Evolutionary conservation across 2,888 invertebrate genomes (phyloP).

Genomic region (Drosophila testacea): DNA sequence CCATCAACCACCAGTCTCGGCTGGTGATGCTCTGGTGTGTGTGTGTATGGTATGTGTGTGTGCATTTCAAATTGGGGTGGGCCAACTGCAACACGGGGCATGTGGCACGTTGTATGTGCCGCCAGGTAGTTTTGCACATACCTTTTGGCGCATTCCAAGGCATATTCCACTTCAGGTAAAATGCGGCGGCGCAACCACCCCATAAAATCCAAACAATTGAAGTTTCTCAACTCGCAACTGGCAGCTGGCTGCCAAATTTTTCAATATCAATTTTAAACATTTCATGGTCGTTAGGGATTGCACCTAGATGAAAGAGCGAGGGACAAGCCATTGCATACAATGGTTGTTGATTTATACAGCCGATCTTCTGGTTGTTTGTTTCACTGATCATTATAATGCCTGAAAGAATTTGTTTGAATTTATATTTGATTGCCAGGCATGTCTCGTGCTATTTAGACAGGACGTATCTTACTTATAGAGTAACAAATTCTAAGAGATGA

Average conservation of each 20-base stretch:
- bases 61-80: constrained; percentile 64
- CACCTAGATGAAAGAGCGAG: constrained; percentile 60
- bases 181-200: constrained; percentile 73
- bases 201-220: constrained; percentile 25
- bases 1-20: constrained; percentile 39
- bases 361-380: constrained; percentile 53
- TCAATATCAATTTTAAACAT: constrained; percentile 47
- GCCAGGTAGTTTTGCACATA: constrained; percentile 82
- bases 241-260: constrained; percentile 30
- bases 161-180: constrained; percentile 72
- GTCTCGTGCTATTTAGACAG: constrained; percentile 46
- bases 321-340: constrained; percentile 29
- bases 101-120: constrained; percentile 30
- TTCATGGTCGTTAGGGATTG: constrained; percentile 69
- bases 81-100: constrained; percentile 46
- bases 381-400: constrained; percentile 50
- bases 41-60: neutral
- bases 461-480: constrained; percentile 34
- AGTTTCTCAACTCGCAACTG: constrained; percentile 53
- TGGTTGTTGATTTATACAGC: constrained; percentile 59
- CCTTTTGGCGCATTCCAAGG: constrained; percentile 79
- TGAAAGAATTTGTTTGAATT: constrained; percentile 3
- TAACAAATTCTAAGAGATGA: neutral
- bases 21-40: constrained; percentile 55
- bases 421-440: constrained; percentile 22